A percentile compares a stretch with the other conserved stretches of the same genome.
Conservation (phyloP, 2,113 vertebrate species). For the Etheostoma spectabile region DNA sequence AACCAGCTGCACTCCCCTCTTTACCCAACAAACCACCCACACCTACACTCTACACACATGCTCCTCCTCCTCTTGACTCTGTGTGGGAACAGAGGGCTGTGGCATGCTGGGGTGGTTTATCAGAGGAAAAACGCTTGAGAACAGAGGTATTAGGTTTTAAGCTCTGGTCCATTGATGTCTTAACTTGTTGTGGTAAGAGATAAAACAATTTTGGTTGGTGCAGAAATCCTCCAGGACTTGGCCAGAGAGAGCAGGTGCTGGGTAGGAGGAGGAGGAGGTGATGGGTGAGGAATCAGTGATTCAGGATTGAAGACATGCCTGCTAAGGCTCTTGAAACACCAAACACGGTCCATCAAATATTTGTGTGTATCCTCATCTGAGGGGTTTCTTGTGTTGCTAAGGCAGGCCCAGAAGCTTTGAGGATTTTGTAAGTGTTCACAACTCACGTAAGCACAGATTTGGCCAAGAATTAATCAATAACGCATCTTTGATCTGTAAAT, state of each 20-base stretch:
- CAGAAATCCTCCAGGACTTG: conserved; percentile 51
- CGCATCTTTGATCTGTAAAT: conserved; percentile 31
- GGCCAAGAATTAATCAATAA: conserved; percentile 38
- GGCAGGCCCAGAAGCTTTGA: conserved; percentile 5
- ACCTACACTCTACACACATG: conserved; percentile 59
- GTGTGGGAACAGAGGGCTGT: conserved; percentile 57
- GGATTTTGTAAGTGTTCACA: background rate
- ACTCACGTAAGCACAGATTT: conserved; percentile 31
- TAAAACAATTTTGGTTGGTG: conserved; percentile 53
- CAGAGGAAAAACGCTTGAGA: conserved; percentile 62
- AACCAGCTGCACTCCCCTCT: conserved; percentile 45
- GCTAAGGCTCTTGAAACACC: conserved; percentile 40
- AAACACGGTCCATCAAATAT: conserved; percentile 27
- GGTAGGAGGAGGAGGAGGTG: conserved; percentile 29
- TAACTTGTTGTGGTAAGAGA: conserved; percentile 70
- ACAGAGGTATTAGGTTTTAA: conserved; percentile 69
- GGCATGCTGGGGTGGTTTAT: conserved; percentile 55
- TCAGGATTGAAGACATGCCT: conserved; percentile 39
- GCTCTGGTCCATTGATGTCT: conserved; percentile 74
- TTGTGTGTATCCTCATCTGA: conserved; percentile 24
- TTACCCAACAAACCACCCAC: conserved; percentile 62
- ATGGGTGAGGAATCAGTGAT: conserved; percentile 48
- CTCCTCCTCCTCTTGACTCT: conserved; percentile 69
- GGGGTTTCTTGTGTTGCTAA: conserved; percentile 18
- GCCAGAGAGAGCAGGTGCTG: conserved; percentile 43